A percentile compares a stretch with the other conserved stretches of the same genome.
Evolutionary conservation across 1,140 invertebrate species (phyloP).

Genomic region (Stratiolaelaps scimitus): DNA sequence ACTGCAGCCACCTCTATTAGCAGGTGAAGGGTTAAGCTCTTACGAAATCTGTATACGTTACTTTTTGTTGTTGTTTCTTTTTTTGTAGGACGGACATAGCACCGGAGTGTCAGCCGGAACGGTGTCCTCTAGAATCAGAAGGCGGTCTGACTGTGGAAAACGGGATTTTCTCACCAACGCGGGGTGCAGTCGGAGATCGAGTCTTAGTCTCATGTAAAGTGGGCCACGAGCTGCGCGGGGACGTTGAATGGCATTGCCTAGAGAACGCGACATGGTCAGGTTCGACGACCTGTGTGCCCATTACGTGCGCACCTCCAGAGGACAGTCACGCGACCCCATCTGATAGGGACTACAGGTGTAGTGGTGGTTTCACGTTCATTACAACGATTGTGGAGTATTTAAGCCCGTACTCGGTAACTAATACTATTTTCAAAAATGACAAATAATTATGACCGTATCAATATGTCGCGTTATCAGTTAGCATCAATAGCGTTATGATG

Average conservation of each 20-base stretch:
- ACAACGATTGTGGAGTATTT: too few relatives aligned
- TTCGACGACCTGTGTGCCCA: background rate
- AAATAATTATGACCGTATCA: too few relatives aligned
- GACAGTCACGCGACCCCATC: constrained; percentile 1
- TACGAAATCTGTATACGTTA: too few relatives aligned
- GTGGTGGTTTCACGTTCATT: too few relatives aligned
- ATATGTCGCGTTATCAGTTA: too few relatives aligned
- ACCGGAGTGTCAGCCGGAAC: constrained; percentile 9
- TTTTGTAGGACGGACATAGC: constrained; percentile 2
- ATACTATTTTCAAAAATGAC: too few relatives aligned
- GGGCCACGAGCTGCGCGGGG: background rate
- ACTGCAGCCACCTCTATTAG: too few relatives aligned
- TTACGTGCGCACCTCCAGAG: constrained; percentile 20
- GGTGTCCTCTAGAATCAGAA: background rate
- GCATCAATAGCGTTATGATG: too few relatives aligned
- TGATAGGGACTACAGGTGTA: background rate
- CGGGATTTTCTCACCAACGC: constrained; percentile 11
- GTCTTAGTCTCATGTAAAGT: background rate
- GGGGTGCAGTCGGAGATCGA: constrained; percentile 16
- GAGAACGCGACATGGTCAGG: constrained; percentile 16
- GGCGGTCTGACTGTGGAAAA: constrained; percentile 6
- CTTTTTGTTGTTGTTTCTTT: too few relatives aligned
- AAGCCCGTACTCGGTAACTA: too few relatives aligned
- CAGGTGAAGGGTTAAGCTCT: too few relatives aligned
- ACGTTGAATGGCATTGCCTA: constrained; percentile 7